Percentiles rank a stretch among this genome's conserved stretches.
Evolutionary conservation across 2,888 invertebrate species (phyloP).

Genomic region (Abscondita cerata): DNA sequence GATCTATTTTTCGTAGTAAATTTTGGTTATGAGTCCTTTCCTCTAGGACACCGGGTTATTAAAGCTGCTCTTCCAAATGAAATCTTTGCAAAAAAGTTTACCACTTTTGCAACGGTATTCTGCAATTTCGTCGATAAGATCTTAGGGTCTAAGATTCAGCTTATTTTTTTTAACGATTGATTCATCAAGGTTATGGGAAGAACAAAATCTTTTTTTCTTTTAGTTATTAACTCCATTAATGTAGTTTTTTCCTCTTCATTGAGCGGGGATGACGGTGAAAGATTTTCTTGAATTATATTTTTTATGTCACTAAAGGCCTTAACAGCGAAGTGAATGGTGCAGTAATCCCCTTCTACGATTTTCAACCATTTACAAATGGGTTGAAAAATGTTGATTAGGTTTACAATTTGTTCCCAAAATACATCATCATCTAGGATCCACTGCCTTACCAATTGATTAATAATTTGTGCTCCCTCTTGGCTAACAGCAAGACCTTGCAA

Average conservation of each 20-base stretch:
- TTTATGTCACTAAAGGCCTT: too few relatives aligned
- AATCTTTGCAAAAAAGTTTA: neutral
- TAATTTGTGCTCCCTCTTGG: neutral
- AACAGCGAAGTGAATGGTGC: neutral
- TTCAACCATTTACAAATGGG: neutral
- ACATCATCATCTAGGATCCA: neutral
- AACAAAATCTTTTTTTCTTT: neutral
- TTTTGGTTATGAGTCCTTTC: neutral
- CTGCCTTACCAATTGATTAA: too few relatives aligned
- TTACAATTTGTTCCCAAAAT: neutral
- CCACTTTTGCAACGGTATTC: slow-evolving; percentile 1
- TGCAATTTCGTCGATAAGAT: neutral
- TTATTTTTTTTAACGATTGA: neutral
- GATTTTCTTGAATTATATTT: neutral
- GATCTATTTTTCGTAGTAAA: too few relatives aligned
- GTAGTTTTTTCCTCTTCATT: neutral
- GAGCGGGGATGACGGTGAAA: neutral
- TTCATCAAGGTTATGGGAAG: neutral
- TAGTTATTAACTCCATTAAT: neutral
- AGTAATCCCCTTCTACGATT: too few relatives aligned
- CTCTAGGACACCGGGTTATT: neutral
- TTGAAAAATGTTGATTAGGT: neutral
- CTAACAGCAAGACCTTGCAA: neutral
- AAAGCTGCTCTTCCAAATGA: slow-evolving; percentile 3
- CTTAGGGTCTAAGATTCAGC: neutral